Base-by-base conservation (phyloP, 2,888 invertebrate genomes). In the Cataglyphis rosenhaueri region DNA sequence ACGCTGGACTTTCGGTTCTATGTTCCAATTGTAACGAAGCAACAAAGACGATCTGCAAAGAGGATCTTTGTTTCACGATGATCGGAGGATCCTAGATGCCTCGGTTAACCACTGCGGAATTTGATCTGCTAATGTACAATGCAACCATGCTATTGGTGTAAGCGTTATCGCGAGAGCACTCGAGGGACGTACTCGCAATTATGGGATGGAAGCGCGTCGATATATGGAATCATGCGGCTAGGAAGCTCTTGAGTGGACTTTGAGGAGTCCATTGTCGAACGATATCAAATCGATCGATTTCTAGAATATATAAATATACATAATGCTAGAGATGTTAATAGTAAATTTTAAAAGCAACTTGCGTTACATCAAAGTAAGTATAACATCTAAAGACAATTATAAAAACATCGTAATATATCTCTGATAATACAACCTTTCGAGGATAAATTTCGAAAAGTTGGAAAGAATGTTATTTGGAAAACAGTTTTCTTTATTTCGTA, bases 111-210 rank as follows among this genome's bases (percentile, higher is more conserved):
- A 65, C 61, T 73, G 57, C 75, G 83, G 79, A 85, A 85, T 82
- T 84, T 84, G 88, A 88, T 88, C 89, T 76, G 84, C 79, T 89
- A 87, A 88, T 89, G 87, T 81, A 87, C 88, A 84, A 87, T 87
- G 78, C 84, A 59, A 74, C 71, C 75, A 62, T 83, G 76, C 87
- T 85, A 88, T 88, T 82, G 85, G 85, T 71, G 83, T 79, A 74
- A 85, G 88, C 88, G 85, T 89, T 89, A 89, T 89, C 89, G 82
- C 55, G 71, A 74, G 66, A 79, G 70, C 68, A 84, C 86, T 85
- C 86, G 76, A 57, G 85, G 84, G 88, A 88, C 85, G 83, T 83
- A 82, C 83, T 81, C 79, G 89, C 84, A 89, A 89, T 89, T 89
- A 89, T 85, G 87, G 82, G 82, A 90, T 89, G 87, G 88, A 87